Base-by-base conservation (phyloP, 2,888 invertebrate species). In the Acleris laterana region DNA sequence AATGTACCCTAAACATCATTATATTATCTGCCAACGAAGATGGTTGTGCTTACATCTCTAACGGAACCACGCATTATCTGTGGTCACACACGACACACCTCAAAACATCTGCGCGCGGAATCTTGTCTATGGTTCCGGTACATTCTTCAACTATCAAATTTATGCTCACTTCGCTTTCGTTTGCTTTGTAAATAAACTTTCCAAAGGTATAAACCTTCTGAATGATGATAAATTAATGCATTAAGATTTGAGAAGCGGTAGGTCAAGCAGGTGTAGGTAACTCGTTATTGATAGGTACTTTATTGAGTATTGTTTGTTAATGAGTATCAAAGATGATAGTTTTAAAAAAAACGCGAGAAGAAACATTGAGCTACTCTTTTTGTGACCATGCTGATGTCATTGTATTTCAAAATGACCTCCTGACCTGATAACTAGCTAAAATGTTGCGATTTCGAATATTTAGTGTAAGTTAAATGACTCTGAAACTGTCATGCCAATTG, bases 1-100 rank as follows among this genome's bases (percentile, higher is more conserved):
- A 46, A 46, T 17, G 1, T 44, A 44, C 44, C 4, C 0, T n/a
- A 16, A 44, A 0, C 44, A 13, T n/a, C 6, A 5, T 46, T 46
- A 16, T 46, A 16, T 46, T 46, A 16, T 46, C 17, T 5, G 44
- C 25, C 0, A n/a, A n/a, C 9, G 32, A 28, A 52, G 32, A 16
- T 28, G 28, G 38, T 7, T 38, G 49, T 22, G 59, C 38, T 13
- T 19, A 51, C 52, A 28, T 19, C n/a, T 19, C 63, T 83, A 88
- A 88, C 89, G 89, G 88, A 79, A 84, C 74, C 77, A 63, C 71
- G 72, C 81, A 87, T 88, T 83, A 63, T 82, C 73, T 79, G 84
- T 82, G 80, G 85, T 81, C 85, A 83, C 81, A 84, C 71, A 84
- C 71, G 76, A 71, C 72, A 75, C 63, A 48, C 63, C 62, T 68